Conservation (phyloP, 1,140 invertebrate species). For the Magallana angulata region DNA sequence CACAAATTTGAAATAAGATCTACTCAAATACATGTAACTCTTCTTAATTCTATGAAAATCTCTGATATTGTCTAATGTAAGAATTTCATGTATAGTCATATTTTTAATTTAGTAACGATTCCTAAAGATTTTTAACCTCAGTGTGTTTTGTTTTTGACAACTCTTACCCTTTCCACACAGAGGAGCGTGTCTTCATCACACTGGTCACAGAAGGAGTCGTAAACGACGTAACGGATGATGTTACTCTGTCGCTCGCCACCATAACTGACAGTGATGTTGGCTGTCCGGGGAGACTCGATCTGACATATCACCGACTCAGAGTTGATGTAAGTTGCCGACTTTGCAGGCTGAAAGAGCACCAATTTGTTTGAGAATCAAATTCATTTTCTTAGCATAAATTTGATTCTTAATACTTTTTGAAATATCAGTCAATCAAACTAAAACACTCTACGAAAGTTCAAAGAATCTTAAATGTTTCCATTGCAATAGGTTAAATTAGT, state of each 20-base stretch:
- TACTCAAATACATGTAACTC: not conserved
- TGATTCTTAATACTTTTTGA: too few relatives aligned
- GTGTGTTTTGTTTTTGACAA: not conserved
- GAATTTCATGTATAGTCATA: not conserved
- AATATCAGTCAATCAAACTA: too few relatives aligned
- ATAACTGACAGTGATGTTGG: slow-evolving; percentile 40
- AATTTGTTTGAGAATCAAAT: not conserved
- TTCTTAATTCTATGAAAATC: too few relatives aligned
- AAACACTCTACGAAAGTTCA: too few relatives aligned
- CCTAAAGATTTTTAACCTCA: too few relatives aligned
- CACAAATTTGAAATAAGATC: not conserved
- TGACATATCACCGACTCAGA: slow-evolving; percentile 36
- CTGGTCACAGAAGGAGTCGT: slow-evolving; percentile 40
- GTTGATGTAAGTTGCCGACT: not conserved
- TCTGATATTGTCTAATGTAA: not conserved
- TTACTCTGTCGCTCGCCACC: slow-evolving; percentile 40
- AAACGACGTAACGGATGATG: slow-evolving; percentile 8
- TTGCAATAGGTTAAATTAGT: too few relatives aligned
- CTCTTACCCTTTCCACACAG: slow-evolving; percentile 58
- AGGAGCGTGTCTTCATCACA: slow-evolving; percentile 29
- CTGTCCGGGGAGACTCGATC: not conserved
- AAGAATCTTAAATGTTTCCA: too few relatives aligned
- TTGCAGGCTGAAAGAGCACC: not conserved
- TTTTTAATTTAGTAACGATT: not conserved
- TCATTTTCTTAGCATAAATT: not conserved